Evolutionary conservation across 1,140 invertebrate species (phyloP), one percentile per base, ranked within the genome.

Genomic region (Potamilus streckersoni): DNA sequence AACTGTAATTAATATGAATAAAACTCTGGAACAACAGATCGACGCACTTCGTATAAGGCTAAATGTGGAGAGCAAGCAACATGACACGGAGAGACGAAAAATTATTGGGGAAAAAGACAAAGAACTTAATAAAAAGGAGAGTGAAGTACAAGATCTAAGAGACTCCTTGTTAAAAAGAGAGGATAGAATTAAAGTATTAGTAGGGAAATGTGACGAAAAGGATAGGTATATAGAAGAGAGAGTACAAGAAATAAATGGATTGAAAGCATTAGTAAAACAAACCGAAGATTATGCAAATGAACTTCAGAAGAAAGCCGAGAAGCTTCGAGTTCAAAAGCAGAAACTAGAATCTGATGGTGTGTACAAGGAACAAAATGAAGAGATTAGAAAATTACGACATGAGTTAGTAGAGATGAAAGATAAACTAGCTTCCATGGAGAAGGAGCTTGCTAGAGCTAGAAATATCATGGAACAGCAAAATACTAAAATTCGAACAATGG

Each of bases 11-110:
- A 78, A 73, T 23, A 71, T 83, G 67, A 83, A 81, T 62, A 76
- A 83, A 67, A 79, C 82, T 8, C 73, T 86, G 1, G 82, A 83
- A 71, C 78, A 80, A 57, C 85, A 86, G 62, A 84, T 86, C 23
- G 83, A 84, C 2, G 77, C 83, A 16, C 70, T 86, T 2, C 64
- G 85, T 49, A 70, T 83, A 23, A 72, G 82, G 60, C 77, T 86
- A 14, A 79, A 83, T 31, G 81, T 85, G 38, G 82, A 84, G 23
- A 76, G 82, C n/a, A 86, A 82, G 71, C 80, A 84, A 31, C 77
- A 84, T 55, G 76, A 78, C n/a, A 61, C 71, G 6, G 82, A 84
- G 56, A 80, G 78, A 68, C 75, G 67, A 20, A 82, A 79, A 49
- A 80, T 84, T 14, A n/a, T 76, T 19, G 56, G 81, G 58, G 81